These are phyloP conservation scores for Manacus vitellinus DNA, from an alignment of 2,113 vertebrate genomes.

Conservation along the genomic window DNA sequence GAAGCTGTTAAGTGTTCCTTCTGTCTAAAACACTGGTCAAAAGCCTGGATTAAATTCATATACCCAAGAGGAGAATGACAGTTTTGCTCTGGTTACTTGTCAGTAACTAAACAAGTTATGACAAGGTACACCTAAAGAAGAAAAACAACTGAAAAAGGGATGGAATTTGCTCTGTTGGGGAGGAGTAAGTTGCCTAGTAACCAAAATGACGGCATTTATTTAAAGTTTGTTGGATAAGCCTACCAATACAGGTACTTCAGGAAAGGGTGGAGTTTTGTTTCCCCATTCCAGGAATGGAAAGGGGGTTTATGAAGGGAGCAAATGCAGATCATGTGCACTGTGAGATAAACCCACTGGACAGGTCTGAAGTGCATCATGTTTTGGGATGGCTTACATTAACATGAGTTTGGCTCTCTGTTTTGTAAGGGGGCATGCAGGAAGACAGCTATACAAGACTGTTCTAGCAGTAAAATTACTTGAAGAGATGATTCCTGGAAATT, in stretches of 20 bases:
- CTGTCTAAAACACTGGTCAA: neutral
- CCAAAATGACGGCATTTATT: neutral
- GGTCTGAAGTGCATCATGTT: neutral
- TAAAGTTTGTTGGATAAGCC: neutral
- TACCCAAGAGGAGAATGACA: neutral
- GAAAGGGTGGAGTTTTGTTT: neutral
- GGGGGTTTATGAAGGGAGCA: neutral
- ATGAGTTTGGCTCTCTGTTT: neutral
- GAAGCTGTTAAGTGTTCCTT: neutral
- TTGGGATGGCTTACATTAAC: neutral
- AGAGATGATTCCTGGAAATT: neutral
- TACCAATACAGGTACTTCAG: constrained; percentile 31
- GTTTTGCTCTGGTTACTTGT: neutral
- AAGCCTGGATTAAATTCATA: neutral
- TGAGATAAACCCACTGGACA: neutral
- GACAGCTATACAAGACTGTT: neutral
- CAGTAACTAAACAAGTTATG: neutral
- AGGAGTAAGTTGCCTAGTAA: neutral
- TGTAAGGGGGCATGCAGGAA: neutral
- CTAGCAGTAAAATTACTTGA: neutral
- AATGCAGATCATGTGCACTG: neutral
- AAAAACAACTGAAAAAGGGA: neutral
- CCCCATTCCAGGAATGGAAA: neutral
- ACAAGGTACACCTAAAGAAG: neutral
- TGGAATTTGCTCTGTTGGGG: neutral